Evolutionary conservation across 1,140 invertebrate species (phyloP), one percentile per base, ranked within the genome.

Genomic region (Physella acuta): DNA sequence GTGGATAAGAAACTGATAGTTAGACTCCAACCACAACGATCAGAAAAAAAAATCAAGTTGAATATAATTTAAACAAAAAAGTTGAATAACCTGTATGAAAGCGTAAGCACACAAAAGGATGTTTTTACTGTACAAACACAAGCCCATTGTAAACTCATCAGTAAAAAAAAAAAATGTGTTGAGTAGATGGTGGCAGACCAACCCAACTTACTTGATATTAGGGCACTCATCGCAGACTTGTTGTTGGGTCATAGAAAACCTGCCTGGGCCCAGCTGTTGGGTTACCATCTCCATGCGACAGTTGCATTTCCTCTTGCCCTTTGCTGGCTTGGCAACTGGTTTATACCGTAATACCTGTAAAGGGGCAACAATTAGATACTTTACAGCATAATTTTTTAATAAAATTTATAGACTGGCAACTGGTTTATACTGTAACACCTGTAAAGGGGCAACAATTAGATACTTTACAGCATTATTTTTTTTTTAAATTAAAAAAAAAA

Each of bases 221-320:
- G 97, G 97, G 88, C 98, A 99, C 80, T 99, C 96, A 86, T 98
- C 97, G 88, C 98, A 99, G 0, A 99, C 94, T 79, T 93, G 91
- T 83, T 99, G 95, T 82, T 99, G 97, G 81, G 93, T 97, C 97
- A 99, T 99, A 87, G 99, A 96, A 86, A 98, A 99, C 55, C 95
- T 88, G 0, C 97, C 96, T n/a, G 94, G 95, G 0, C 97, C 97
- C 64, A 99, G 86, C 84, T 96, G 96, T 63, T 93, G 88, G 0
- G 97, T 98, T 2, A 96, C 93, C 93, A 99, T 97, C 87, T 99
- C 98, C 85, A 97, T 95, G 30, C 97, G 88, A 84, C 98, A 99
- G 85, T 99, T 99, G 86, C 98, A 99, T 81, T 98, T 96, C 65
- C 98, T 88, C 4, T 96, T 99, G 17, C 98, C 98, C 60, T 91